These are phyloP conservation scores for Trogon melanurus DNA, from an alignment of 2,113 vertebrate species.

Conservation along the genomic window DNA sequence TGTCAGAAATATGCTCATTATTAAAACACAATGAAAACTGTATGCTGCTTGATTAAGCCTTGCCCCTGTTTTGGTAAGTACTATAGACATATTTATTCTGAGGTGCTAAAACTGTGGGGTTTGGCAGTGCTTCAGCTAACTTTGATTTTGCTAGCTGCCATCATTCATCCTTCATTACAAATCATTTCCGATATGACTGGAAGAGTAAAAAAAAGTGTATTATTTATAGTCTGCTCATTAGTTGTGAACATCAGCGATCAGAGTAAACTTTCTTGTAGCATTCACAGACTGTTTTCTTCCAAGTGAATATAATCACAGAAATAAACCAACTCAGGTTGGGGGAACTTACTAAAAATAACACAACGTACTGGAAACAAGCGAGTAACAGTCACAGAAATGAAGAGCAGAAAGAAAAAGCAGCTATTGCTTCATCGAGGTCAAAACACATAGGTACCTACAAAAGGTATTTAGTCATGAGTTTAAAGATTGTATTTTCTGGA, in stretches of 20 bases:
- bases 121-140: background rate
- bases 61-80: background rate
- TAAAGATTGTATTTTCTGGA: background rate
- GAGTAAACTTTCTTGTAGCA: background rate
- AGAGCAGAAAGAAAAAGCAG: background rate
- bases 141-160: background rate
- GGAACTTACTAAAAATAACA: background rate
- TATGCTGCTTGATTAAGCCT: background rate
- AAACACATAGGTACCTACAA: background rate
- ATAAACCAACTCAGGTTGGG: background rate
- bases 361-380: background rate
- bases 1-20: background rate
- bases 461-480: background rate
- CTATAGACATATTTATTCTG: background rate
- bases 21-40: background rate
- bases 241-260: background rate
- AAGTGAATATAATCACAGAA: background rate
- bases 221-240: background rate
- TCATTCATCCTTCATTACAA: background rate
- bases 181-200: background rate
- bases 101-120: background rate
- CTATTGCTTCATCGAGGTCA: background rate
- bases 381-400: background rate
- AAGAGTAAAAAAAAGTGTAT: background rate
- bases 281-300: background rate